Percentiles rank a stretch among this genome's conserved stretches.
These are phyloP conservation scores for Prosapia bicincta DNA, from an alignment of 2,888 invertebrate species.

Conservation along the genomic window DNA sequence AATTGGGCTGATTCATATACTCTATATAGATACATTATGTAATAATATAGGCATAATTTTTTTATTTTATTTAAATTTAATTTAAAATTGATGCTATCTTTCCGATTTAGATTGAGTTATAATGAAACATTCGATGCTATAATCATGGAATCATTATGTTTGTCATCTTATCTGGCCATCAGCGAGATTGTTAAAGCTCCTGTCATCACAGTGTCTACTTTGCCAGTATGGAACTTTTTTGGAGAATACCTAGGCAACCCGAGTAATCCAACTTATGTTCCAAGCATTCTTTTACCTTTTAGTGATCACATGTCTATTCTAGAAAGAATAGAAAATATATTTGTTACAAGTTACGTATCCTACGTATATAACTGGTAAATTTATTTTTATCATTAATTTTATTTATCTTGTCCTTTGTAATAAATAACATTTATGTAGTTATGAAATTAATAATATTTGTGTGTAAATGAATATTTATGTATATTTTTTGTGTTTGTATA, in stretches of 20 bases:
- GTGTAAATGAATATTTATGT: too few species aligned
- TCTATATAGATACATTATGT: too few species aligned
- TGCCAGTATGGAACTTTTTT: background rate
- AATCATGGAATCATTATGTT: conserved; percentile 14
- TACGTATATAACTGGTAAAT: conserved; percentile 5
- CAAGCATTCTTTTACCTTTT: background rate
- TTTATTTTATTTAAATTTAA: too few species aligned
- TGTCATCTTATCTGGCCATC: background rate
- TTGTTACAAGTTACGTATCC: background rate
- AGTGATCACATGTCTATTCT: conserved; percentile 17
- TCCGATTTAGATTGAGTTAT: conserved; percentile 14
- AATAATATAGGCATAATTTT: too few species aligned
- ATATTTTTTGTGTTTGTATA: too few species aligned
- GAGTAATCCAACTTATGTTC: conserved; percentile 13
- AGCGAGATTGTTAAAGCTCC: conserved; percentile 12
- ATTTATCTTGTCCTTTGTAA: too few species aligned
- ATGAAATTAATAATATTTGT: too few species aligned
- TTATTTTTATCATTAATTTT: too few species aligned
- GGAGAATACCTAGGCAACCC: conserved; percentile 17
- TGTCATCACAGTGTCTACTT: conserved; percentile 4
- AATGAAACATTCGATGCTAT: conserved; percentile 18
- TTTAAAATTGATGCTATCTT: too few species aligned
- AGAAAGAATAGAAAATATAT: conserved; percentile 17
- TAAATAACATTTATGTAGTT: too few species aligned
- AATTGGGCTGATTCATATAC: too few species aligned